Conservation (phyloP, 2,888 invertebrate species). For the Calameuta idolon region DNA sequence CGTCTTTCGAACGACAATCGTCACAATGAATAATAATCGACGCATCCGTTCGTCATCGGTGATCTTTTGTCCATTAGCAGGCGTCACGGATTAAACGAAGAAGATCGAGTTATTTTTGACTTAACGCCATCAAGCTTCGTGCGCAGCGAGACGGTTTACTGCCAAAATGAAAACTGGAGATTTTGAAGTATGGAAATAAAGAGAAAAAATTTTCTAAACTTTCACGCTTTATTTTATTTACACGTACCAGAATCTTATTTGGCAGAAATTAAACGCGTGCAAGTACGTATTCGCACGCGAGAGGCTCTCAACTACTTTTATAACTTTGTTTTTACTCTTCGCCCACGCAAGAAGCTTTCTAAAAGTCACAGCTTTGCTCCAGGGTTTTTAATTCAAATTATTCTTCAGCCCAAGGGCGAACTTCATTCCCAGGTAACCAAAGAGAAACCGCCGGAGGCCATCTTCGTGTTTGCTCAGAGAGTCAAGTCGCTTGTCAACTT, state of each 20-base stretch:
- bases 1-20: neutral
- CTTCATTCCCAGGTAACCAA: neutral
- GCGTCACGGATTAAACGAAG: neutral
- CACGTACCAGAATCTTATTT: neutral
- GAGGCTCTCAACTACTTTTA: neutral
- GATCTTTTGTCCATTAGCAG: neutral
- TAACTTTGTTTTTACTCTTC: neutral
- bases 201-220: constrained; percentile 40
- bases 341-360: no score
- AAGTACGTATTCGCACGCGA: neutral
- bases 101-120: constrained; percentile 41
- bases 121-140: constrained; percentile 33
- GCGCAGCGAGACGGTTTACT: constrained; percentile 41
- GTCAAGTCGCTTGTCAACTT: neutral
- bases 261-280: neutral
- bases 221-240: constrained; percentile 26
- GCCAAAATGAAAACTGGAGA: constrained; percentile 30
- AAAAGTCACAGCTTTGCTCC: no score
- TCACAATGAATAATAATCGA: neutral
- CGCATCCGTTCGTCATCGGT: neutral
- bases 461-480: neutral
- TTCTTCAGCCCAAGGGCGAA: neutral
- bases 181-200: constrained; percentile 38
- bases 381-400: neutral
- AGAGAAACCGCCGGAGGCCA: neutral